These are phyloP conservation scores for Pelmatolapia mariae DNA, from an alignment of 2,113 vertebrate genomes.

Conservation along the genomic window DNA sequence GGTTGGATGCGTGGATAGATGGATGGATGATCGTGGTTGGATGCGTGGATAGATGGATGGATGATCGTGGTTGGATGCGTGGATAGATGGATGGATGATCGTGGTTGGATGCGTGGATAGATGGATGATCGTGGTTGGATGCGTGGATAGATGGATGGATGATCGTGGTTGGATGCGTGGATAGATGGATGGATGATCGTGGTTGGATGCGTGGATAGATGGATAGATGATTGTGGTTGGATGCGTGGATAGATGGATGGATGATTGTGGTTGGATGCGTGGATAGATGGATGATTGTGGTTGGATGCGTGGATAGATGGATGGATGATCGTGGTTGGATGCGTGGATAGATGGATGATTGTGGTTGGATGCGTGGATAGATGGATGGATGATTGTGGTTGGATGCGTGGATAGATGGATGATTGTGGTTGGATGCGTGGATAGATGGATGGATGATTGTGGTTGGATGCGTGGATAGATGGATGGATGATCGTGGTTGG, in stretches of 20 bases:
- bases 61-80: accelerated
- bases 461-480: background rate
- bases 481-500: background rate
- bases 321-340: background rate
- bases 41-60: accelerated
- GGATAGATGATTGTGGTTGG: background rate
- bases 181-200: accelerated
- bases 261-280: background rate
- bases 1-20: background rate
- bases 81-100: accelerated
- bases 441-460: background rate
- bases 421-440: background rate
- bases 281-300: background rate
- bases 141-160: background rate
- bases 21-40: accelerated
- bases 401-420: background rate
- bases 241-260: background rate
- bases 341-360: background rate
- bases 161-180: accelerated
- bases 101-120: accelerated
- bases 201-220: accelerated
- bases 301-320: too few species aligned
- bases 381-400: background rate
- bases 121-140: background rate
- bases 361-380: background rate